Evolutionary conservation across 2,113 vertebrate species (phyloP).

Genomic region (Prietella phreatophila): DNA sequence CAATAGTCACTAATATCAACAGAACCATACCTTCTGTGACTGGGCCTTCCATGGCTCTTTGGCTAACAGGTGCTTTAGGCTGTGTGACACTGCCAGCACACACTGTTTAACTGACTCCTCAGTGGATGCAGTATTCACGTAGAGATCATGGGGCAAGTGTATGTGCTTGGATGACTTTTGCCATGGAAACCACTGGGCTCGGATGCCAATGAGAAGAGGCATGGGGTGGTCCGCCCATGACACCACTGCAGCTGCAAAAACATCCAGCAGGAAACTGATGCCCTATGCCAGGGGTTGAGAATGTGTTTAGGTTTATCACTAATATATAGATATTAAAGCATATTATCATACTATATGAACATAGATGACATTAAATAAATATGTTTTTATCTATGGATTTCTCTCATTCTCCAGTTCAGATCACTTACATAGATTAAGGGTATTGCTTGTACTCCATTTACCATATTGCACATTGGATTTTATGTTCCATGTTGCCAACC

Average conservation of each 20-base stretch:
- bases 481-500: not conserved
- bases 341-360: not conserved
- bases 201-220: constrained; percentile 84
- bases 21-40: constrained; percentile 77
- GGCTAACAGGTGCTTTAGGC: constrained; percentile 77
- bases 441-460: not conserved
- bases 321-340: not conserved
- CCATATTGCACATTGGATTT: not conserved
- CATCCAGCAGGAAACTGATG: constrained; percentile 81
- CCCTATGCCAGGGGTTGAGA: constrained; percentile 65
- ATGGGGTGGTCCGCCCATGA: constrained; percentile 84
- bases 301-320: not conserved
- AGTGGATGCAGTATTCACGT: constrained; percentile 66
- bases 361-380: not conserved
- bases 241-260: constrained; percentile 82
- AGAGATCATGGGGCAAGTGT: constrained; percentile 53
- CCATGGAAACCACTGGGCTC: constrained; percentile 79
- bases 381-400: not conserved
- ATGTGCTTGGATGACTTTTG: constrained; percentile 50
- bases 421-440: not conserved
- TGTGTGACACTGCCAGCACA: constrained; percentile 76
- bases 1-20: not conserved
- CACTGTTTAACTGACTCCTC: constrained; percentile 69
- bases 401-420: not conserved
- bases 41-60: constrained; percentile 92